Evolutionary conservation across 2,797 vertebrate genomes (phyloP).

Genomic region (Mus caroli): DNA sequence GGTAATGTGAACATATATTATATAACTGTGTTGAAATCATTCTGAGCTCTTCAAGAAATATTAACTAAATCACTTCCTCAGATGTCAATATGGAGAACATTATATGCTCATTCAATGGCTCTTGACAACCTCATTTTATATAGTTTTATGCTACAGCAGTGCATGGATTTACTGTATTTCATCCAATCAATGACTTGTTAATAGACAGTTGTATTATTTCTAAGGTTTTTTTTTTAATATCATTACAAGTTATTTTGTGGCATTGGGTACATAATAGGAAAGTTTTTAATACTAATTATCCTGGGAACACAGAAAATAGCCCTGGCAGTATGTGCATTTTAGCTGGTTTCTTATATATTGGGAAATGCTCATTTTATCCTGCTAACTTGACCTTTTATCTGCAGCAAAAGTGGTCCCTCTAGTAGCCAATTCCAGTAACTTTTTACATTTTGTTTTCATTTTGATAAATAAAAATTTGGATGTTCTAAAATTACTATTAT

Average conservation of each 20-base stretch:
- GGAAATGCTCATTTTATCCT: not conserved
- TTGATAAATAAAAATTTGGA: conserved; percentile 60
- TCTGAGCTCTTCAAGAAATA: conserved; percentile 14
- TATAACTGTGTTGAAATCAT: not conserved
- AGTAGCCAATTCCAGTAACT: not conserved
- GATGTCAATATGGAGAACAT: conserved; percentile 38
- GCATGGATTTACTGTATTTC: conserved; percentile 14
- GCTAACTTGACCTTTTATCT: conserved; percentile 40
- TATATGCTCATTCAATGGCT: conserved; percentile 32
- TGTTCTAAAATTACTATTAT: conserved; percentile 63
- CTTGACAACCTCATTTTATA: conserved; percentile 4
- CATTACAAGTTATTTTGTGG: conserved; percentile 7
- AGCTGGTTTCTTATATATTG: conserved; percentile 33
- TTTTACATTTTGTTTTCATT: conserved; percentile 31
- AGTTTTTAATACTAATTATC: not conserved
- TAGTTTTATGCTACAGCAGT: not conserved
- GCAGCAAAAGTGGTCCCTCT: not conserved
- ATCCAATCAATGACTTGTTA: not conserved
- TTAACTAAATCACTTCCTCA: conserved; percentile 24
- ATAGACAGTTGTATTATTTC: conserved; percentile 46
- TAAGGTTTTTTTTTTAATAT: not conserved
- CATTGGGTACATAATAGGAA: not conserved
- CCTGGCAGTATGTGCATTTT: not conserved
- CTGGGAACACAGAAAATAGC: not conserved
- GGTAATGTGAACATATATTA: not conserved